A percentile compares a stretch with the other conserved stretches of the same genome.
Evolutionary conservation across 2,113 vertebrate genomes (phyloP).

Genomic region (Salminus brasiliensis): DNA sequence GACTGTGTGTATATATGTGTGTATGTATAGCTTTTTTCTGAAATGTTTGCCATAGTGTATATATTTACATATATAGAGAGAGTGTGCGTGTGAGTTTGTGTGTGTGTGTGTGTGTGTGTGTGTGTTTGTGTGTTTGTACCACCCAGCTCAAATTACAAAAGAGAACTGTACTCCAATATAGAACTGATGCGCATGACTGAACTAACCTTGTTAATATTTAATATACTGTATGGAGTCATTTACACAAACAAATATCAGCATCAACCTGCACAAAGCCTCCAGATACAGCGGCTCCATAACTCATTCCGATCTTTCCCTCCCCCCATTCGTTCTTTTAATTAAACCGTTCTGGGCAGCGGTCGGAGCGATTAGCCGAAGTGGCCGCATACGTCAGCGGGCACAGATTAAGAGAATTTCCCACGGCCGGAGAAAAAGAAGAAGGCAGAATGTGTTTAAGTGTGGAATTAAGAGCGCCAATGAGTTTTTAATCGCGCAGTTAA

Average conservation of each 20-base stretch:
- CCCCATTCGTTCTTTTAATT: conserved; percentile 64
- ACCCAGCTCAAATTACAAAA: neutral
- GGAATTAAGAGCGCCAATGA: conserved; percentile 74
- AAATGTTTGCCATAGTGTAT: too few species aligned
- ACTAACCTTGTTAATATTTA: conserved; percentile 38
- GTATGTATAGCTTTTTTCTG: too few species aligned
- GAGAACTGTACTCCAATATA: conserved; percentile 49
- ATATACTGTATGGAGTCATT: conserved; percentile 47
- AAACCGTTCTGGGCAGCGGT: conserved; percentile 59
- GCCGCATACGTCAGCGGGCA: conserved; percentile 60
- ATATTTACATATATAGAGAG: too few species aligned
- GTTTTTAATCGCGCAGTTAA: conserved; percentile 77
- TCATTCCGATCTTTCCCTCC: conserved; percentile 48
- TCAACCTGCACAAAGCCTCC: conserved; percentile 1
- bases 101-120: too few species aligned
- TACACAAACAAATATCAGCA: conserved; percentile 28
- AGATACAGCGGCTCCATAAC: conserved; percentile 4
- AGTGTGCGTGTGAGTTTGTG: too few species aligned
- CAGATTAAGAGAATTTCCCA: conserved; percentile 59
- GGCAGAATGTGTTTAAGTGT: conserved; percentile 75
- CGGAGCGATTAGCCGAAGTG: conserved; percentile 55
- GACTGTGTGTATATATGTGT: too few species aligned
- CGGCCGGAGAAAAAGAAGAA: conserved; percentile 47
- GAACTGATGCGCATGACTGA: conserved; percentile 30
- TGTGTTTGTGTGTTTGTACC: too few species aligned